These are phyloP conservation scores for Pachyseris speciosa DNA, from an alignment of 64 coral and sea anemone species.

Conservation along the genomic window DNA sequence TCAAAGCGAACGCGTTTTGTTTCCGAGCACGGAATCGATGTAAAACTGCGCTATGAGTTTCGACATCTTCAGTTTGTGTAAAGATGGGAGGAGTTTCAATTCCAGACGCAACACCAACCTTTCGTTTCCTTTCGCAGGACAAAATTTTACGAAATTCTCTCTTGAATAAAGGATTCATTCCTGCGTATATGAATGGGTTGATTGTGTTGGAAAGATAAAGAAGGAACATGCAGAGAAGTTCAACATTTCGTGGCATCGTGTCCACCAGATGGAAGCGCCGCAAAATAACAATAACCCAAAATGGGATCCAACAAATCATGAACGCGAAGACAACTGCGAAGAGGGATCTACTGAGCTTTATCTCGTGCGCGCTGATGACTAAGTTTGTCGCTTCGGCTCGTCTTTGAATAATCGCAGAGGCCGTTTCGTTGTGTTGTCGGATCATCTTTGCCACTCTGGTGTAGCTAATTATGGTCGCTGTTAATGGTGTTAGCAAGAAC, in stretches of 20 bases:
- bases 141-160: too few species aligned
- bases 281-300: neutral
- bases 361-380: neutral
- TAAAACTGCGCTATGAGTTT: too few species aligned
- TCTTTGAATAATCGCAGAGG: neutral
- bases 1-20: too few species aligned
- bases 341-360: neutral
- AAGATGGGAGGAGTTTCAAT: too few species aligned
- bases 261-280: neutral
- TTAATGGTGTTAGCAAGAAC: neutral
- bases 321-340: neutral
- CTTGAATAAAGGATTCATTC: too few species aligned
- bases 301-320: neutral
- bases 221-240: neutral
- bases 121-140: too few species aligned
- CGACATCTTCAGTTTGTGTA: too few species aligned
- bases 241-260: neutral
- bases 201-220: neutral
- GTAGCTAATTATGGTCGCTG: neutral
- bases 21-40: too few species aligned
- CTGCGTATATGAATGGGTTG: too few species aligned
- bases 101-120: too few species aligned
- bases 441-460: neutral
- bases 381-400: neutral
- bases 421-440: neutral